These are phyloP conservation scores for Hydroisotoma schaefferi DNA, from an alignment of 2,888 invertebrate genomes.

Conservation along the genomic window DNA sequence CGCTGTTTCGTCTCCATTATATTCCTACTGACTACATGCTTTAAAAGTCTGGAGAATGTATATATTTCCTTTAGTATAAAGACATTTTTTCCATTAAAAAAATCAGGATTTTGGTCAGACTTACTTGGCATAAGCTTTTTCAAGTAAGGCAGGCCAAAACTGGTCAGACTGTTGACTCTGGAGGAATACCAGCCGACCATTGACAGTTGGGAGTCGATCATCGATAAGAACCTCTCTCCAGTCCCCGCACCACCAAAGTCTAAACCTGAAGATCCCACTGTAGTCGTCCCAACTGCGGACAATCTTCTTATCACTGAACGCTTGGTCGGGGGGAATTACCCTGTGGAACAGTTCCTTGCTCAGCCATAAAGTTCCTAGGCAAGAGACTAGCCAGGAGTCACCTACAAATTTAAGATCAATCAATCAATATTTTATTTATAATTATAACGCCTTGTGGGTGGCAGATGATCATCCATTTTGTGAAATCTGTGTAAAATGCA, in stretches of 20 bases:
- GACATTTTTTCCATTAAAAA: too few species aligned
- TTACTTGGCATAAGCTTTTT: slow-evolving; percentile 90
- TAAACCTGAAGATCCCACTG: slow-evolving; percentile 80
- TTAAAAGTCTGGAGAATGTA: too few species aligned
- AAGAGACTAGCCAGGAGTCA: slow-evolving; percentile 86
- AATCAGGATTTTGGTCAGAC: too few species aligned
- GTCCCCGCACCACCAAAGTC: slow-evolving; percentile 90
- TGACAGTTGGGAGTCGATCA: slow-evolving; percentile 82
- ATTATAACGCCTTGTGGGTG: too few species aligned
- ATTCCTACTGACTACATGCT: too few species aligned
- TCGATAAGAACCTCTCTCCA: slow-evolving; percentile 88
- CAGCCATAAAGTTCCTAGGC: slow-evolving; percentile 76
- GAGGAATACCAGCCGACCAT: slow-evolving; percentile 78
- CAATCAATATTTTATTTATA: too few species aligned
- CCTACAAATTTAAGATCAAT: slow-evolving; percentile 61
- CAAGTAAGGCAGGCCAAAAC: slow-evolving; percentile 83
- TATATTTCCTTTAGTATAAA: too few species aligned
- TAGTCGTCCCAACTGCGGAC: slow-evolving; percentile 54
- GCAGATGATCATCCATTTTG: too few species aligned
- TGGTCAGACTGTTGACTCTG: slow-evolving; percentile 76
- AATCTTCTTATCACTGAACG: slow-evolving; percentile 60
- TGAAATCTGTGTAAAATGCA: too few species aligned
- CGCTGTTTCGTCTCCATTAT: too few species aligned
- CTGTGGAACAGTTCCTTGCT: slow-evolving; percentile 84
- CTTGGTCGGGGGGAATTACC: slow-evolving; percentile 86